phyloP scores from a whole-genome alignment of 2,113 vertebrate species.

The Tor tambroides region DNA sequence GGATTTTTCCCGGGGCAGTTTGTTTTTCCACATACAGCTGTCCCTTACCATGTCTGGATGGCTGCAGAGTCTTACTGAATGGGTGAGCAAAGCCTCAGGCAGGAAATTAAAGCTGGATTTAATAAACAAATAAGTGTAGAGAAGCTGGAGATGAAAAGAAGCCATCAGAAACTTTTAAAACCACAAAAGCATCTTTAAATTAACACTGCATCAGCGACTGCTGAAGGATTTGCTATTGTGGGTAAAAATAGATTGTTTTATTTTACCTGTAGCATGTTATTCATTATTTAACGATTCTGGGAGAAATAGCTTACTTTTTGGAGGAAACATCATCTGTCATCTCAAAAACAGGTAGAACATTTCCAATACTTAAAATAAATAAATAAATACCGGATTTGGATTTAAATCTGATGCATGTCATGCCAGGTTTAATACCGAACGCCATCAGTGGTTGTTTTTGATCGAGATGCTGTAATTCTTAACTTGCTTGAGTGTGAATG shows the following conservation, averaged over 20 bases:
- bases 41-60: slow-evolving; percentile 28
- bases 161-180: neutral
- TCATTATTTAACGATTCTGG: neutral
- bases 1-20: slow-evolving; percentile 27
- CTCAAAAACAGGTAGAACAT: neutral
- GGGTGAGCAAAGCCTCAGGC: slow-evolving; percentile 32
- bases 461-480: neutral
- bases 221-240: slow-evolving; percentile 6
- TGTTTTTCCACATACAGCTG: slow-evolving; percentile 38
- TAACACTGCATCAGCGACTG: slow-evolving; percentile 3
- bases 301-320: neutral
- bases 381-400: neutral
- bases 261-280: neutral
- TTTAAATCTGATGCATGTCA: neutral
- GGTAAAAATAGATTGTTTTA: neutral
- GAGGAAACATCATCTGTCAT: neutral
- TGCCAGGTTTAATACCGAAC: neutral
- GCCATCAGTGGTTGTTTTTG: neutral
- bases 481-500: neutral
- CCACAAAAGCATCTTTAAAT: slow-evolving; percentile 6
- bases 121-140: slow-evolving; percentile 15
- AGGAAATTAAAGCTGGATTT: slow-evolving; percentile 32
- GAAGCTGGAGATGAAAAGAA: slow-evolving; percentile 23
- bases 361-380: neutral
- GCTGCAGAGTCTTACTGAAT: slow-evolving; percentile 23